Percentiles rank a stretch among this genome's conserved stretches.
Conservation (phyloP, 2,888 invertebrate genomes). For the Nomada hirtipes region DNA sequence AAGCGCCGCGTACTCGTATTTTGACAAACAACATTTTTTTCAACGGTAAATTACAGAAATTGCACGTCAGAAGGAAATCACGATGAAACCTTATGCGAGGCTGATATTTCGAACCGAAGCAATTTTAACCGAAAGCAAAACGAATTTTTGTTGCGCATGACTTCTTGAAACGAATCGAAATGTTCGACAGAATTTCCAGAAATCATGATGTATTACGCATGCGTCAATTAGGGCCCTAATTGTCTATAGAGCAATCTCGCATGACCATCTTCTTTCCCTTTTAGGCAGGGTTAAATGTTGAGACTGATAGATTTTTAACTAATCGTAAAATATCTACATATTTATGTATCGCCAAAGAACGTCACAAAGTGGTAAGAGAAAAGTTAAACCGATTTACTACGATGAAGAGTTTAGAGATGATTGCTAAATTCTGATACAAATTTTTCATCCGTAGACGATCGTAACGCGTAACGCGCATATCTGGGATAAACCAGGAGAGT, state of each 20-base stretch:
- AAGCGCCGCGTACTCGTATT: too few relatives aligned
- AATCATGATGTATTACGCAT: slow-evolving; percentile 39
- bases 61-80: neutral
- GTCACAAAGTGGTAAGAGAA: slow-evolving; percentile 21
- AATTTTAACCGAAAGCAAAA: slow-evolving; percentile 54
- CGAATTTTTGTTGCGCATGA: slow-evolving; percentile 44
- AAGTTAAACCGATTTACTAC: slow-evolving; percentile 14
- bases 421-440: slow-evolving; percentile 2
- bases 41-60: neutral
- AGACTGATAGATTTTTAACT: slow-evolving; percentile 81
- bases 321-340: slow-evolving; percentile 75
- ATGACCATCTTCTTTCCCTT: slow-evolving; percentile 80
- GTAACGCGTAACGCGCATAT: neutral
- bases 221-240: slow-evolving; percentile 68
- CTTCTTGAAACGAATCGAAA: slow-evolving; percentile 39
- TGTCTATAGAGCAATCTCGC: slow-evolving; percentile 78
- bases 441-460: slow-evolving; percentile 32
- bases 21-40: neutral
- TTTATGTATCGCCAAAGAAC: slow-evolving; percentile 67
- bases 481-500: neutral
- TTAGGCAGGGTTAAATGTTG: slow-evolving; percentile 80
- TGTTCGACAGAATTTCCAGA: slow-evolving; percentile 4
- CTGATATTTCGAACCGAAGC: slow-evolving; percentile 16
- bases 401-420: neutral
- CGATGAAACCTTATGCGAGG: slow-evolving; percentile 18